phyloP scores from a whole-genome alignment of 2,797 vertebrate species.

The Pipistrellus pygmaeus region DNA sequence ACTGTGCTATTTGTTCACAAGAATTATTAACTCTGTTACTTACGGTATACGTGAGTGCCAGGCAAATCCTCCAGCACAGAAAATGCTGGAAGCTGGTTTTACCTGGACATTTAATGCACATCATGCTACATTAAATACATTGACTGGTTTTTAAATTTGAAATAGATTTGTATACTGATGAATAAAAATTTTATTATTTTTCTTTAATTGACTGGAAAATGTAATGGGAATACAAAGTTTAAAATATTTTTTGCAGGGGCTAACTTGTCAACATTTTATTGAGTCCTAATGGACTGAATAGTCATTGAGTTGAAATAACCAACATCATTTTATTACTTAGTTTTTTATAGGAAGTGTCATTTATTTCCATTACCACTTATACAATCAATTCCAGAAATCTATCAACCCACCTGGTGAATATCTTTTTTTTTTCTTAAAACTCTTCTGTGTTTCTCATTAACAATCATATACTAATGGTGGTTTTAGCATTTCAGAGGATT shows the following conservation, averaged over 20 bases:
- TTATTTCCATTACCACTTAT: neutral
- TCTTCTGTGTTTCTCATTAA: neutral
- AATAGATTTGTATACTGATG: neutral
- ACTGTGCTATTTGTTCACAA: constrained; percentile 6
- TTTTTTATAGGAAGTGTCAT: neutral
- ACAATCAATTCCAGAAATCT: constrained; percentile 35
- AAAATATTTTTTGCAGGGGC: constrained; percentile 1
- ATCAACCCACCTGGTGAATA: neutral
- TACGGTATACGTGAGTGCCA: neutral
- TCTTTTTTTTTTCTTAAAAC: neutral
- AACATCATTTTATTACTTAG: neutral
- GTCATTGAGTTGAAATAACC: neutral
- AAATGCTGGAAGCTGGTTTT: neutral
- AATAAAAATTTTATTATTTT: constrained; percentile 15
- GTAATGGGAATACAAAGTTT: neutral
- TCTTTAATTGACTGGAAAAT: neutral
- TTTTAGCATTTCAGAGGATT: constrained; percentile 66
- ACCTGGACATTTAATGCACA: neutral
- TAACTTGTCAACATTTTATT: neutral
- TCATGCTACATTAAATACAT: neutral
- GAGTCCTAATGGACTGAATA: neutral
- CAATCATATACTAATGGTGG: neutral
- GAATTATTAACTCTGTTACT: neutral
- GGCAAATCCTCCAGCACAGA: neutral
- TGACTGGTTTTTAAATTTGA: neutral